phyloP scores from a whole-genome alignment of 2,113 vertebrate genomes.

The pig (Sus scrofa) region T2T-Sscrofa CM000813.6:106199001-106199500 shows the following conservation, averaged over 20 bases:
- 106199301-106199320: constrained; percentile 12
- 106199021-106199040: constrained; percentile 88
- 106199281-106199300: constrained; percentile 29
- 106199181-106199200: background rate
- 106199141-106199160: background rate
- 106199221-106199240: background rate
- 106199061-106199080: constrained; percentile 88
- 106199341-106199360: constrained; percentile 33
- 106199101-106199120: constrained; percentile 66
- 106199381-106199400: background rate
- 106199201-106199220: background rate
- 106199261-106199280: constrained; percentile 22
- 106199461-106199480: constrained; percentile 60
- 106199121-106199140: constrained; percentile 59
- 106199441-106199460: constrained; percentile 48
- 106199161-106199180: background rate
- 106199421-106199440: constrained; percentile 52
- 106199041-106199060: constrained; percentile 83
- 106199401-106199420: background rate
- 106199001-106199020: constrained; percentile 74
- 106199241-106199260: constrained; percentile 52
- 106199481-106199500: constrained; percentile 56
- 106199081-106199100: constrained; percentile 84
- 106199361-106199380: background rate
- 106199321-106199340: background rate